Base-by-base conservation (phyloP, 2,888 invertebrate species). In the Poecilobothrus nobilitatus region DNA sequence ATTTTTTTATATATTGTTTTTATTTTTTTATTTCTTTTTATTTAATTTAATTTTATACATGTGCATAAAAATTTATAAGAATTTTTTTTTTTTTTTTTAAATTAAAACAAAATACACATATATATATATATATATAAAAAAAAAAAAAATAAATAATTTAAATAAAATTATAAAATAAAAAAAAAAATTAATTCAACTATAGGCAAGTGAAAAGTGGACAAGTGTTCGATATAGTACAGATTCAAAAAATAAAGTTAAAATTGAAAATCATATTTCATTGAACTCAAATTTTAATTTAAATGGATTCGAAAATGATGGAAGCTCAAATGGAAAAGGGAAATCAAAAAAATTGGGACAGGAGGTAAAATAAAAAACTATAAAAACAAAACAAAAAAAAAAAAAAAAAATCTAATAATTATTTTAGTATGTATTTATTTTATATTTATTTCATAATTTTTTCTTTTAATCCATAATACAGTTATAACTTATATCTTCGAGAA, bases 201-300 rank as follows among this genome's bases (percentile, higher is more conserved):
- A 76, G 76, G 76, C 75, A 66, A 74, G 75, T 67, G 76, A 76
- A 72, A 76, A 76, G 73, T 76, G 76, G 76, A 75, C 76, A 68
- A 76, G 76, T 73, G 76, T 76, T 70, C 75, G 75, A 18, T 73
- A 76, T 68, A 76, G 75, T 71, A 73, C 74, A 67, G 76, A 76
- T 71, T 75, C 76, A 63, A 76, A 76, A 71, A 76, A 74, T 72
- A 76, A 75, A 74, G 72, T 74, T 53, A 76, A 73, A 74, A 73
- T 76, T 67, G 76, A 76, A 76, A 76, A 76, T 74, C 76, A 76
- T 71, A 73, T 76, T 66, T 75, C 76, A 68, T 68, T 74, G 65
- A 74, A 76, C 73, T 75, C 76, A 33, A 76, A 76, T 73, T 73
- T 76, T 69, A 76, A 75, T 73, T 73, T 76, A 64, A 76, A 76